Evolutionary conservation across 2,113 vertebrate genomes (phyloP).

Genomic region (Caranx ignobilis): DNA sequence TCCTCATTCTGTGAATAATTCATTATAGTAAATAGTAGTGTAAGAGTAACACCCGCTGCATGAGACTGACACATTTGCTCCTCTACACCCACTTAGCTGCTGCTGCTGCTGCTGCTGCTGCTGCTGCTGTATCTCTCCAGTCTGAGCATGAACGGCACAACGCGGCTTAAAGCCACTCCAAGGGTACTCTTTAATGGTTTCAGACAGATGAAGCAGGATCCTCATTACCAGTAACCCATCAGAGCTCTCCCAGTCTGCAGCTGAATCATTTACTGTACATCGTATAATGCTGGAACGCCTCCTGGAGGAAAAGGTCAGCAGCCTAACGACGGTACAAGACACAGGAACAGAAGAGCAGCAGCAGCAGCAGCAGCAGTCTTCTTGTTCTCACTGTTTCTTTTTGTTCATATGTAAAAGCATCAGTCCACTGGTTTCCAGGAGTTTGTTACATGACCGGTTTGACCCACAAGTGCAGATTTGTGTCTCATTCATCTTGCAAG

Average conservation of each 20-base stretch:
- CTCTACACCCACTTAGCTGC: neutral
- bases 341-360: neutral
- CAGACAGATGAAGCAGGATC: neutral
- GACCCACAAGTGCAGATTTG: neutral
- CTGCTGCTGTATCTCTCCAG: conserved; percentile 5
- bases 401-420: neutral
- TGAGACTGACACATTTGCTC: conserved; percentile 11
- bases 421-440: neutral
- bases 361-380: neutral
- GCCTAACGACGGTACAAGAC: neutral
- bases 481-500: neutral
- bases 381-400: neutral
- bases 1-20: conserved; percentile 34
- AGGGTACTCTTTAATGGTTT: neutral
- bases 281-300: too few relatives aligned
- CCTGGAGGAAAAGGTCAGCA: too few relatives aligned
- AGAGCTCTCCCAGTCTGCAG: neutral
- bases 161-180: neutral
- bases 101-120: neutral
- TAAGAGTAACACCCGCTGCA: neutral
- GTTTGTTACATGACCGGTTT: neutral
- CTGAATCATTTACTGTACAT: neutral
- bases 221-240: neutral
- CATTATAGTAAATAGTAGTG: conserved; percentile 6
- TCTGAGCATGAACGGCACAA: neutral